phyloP scores from a whole-genome alignment of 1,140 invertebrate genomes.

The Temnothorax curvispinosus region DNA sequence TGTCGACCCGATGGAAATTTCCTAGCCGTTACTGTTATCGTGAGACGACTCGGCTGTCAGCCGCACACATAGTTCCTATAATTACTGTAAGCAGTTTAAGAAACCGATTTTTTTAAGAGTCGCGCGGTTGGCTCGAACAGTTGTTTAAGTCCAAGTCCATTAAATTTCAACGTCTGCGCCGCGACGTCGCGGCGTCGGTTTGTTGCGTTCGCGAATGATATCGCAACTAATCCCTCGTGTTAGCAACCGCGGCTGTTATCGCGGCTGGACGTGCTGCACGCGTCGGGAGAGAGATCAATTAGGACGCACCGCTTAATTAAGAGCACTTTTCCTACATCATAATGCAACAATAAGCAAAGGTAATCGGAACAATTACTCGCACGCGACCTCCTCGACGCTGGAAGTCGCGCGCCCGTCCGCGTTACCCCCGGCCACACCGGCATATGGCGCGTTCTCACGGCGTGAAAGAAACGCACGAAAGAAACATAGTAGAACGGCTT shows the following conservation, averaged over 20 bases:
- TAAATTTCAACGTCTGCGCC: background rate
- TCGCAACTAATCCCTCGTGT: background rate
- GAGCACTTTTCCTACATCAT: conserved; percentile 48
- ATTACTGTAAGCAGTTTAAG: background rate
- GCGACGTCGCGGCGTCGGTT: too few relatives aligned
- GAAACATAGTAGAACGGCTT: background rate
- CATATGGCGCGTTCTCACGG: conserved; percentile 42
- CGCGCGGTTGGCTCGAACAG: background rate
- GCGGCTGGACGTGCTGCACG: background rate
- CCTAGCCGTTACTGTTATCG: background rate
- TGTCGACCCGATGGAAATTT: background rate
- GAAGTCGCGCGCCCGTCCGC: conserved; percentile 45
- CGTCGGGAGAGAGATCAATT: conserved; percentile 35
- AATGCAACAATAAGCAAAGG: conserved; percentile 29
- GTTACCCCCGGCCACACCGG: background rate
- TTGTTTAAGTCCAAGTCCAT: background rate
- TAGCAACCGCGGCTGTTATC: background rate
- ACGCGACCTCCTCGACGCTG: conserved; percentile 45
- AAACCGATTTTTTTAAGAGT: background rate
- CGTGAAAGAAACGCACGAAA: conserved; percentile 31
- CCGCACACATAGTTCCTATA: background rate
- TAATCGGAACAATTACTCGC: conserved; percentile 54
- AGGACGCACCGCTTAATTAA: conserved; percentile 49
- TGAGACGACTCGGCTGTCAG: background rate
- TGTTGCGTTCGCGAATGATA: too few relatives aligned